Base-by-base conservation (phyloP, 2,113 vertebrate species). In the Ameiurus melas region DNA sequence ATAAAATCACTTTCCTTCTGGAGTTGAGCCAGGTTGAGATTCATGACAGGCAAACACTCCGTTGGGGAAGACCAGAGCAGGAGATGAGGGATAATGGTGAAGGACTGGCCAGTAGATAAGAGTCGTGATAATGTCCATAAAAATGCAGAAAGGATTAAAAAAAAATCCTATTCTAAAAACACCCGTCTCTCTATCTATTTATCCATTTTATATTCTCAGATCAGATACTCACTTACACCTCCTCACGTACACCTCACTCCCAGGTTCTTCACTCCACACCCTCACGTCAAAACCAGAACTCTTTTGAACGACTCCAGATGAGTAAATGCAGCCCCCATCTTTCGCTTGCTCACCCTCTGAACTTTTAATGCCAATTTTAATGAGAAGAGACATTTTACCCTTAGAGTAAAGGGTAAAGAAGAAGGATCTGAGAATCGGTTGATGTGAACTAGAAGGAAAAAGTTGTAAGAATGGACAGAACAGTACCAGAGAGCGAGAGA, bases 1-100 rank as follows among this genome's bases (percentile, higher is more conserved):
- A 94, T 93, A 93, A 93, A 94, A 95, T 95, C 91, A 92, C 89
- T 90, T 89, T 93, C 91, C 90, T 91, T 92, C 90, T 93, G 92
- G 94, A 93, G 90, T 80, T 80, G 87, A 91, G 92, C 93, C 93
- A 73, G 86, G 91, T 90, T 91, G 86, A 92, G 64, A 89, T 91
- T 75, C 33, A 82, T 14, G 47, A 39, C 68, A 85, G 58, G 77
- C 36, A 78, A 30, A 81, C 60, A 36, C 68, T 83, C 30, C 19
- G 30, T 57, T 13, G 39, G 47, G 84, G 30, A 78, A 85, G 80
- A 88, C 30, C 43, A 57, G 57, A 83, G 53, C 66, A 58, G 8
- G 60, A 53, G 62, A 81, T 88, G 77, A 78, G 55, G 36, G 10
- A 20, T 83, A 88, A 88, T 90, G 12, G 81, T 64, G 55, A 39